phyloP scores from a whole-genome alignment of 2,888 invertebrate genomes.

The Oscheius sp. region DNA sequence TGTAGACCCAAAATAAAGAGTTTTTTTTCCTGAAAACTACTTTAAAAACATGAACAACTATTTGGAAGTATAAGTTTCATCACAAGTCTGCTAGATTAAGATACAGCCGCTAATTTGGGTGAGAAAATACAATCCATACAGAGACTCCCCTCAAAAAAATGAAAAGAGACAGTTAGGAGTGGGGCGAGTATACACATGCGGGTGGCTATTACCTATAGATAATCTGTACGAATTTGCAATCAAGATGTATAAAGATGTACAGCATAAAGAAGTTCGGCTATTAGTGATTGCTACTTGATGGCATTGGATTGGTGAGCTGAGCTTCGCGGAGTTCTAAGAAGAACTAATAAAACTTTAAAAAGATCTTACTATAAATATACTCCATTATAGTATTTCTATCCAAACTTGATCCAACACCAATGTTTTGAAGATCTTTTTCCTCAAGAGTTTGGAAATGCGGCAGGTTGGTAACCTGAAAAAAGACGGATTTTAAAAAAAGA shows the following conservation, averaged over 20 bases:
- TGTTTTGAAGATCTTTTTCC: background rate
- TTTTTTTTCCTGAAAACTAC: background rate
- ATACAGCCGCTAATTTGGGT: background rate
- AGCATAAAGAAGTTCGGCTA: background rate
- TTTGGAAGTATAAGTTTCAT: background rate
- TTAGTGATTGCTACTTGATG: background rate
- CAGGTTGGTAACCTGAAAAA: background rate
- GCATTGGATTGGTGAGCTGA: background rate
- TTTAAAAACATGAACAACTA: background rate
- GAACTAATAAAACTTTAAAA: background rate
- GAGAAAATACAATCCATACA: background rate
- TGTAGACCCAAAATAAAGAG: constrained; percentile 16
- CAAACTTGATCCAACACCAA: background rate
- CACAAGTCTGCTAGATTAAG: constrained; percentile 3
- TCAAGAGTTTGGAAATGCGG: background rate
- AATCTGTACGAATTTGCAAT: background rate
- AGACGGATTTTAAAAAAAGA: no score
- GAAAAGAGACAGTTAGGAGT: background rate
- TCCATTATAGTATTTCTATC: constrained; percentile 12
- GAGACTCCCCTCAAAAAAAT: background rate
- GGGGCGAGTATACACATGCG: constrained; percentile 8
- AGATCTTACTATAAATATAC: background rate
- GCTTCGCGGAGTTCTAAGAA: background rate
- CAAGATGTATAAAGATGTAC: constrained; percentile 16
- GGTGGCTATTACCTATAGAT: background rate